These are phyloP conservation scores for Listronotus oregonensis DNA, from an alignment of 1,140 invertebrate genomes.

Conservation along the genomic window DNA sequence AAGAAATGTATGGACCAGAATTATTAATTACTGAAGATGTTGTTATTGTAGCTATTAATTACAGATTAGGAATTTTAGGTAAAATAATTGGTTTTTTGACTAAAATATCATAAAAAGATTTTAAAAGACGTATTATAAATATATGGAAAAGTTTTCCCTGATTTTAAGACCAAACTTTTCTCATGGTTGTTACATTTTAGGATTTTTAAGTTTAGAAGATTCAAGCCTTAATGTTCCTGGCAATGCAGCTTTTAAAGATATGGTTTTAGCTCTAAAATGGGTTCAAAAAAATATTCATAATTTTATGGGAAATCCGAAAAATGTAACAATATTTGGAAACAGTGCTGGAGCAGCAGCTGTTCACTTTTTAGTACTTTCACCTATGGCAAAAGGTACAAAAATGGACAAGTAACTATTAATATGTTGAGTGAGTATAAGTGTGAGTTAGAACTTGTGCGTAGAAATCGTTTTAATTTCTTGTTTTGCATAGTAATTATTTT, in stretches of 20 bases:
- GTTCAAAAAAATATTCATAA: constrained; percentile 60
- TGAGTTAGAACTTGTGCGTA: too few species aligned
- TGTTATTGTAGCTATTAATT: constrained; percentile 36
- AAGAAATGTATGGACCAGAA: constrained; percentile 31
- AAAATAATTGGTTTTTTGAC: constrained; percentile 4
- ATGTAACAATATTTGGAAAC: constrained; percentile 60
- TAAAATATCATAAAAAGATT: too few species aligned
- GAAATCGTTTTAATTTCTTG: too few species aligned
- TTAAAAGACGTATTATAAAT: too few species aligned
- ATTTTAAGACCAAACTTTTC: too few species aligned
- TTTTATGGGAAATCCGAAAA: constrained; percentile 60
- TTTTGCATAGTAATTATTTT: too few species aligned
- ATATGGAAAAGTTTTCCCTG: too few species aligned
- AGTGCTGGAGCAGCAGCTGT: constrained; percentile 58
- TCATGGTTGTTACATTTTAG: constrained; percentile 19
- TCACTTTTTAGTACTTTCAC: constrained; percentile 49
- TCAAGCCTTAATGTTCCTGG: constrained; percentile 58
- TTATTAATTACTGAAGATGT: constrained; percentile 31
- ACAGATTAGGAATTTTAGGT: constrained; percentile 38
- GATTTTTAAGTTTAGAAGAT: constrained; percentile 51
- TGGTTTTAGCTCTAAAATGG: constrained; percentile 64
- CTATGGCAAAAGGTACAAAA: constrained; percentile 46
- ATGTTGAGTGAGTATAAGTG: too few species aligned
- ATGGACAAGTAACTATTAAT: too few species aligned
- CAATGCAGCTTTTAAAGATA: constrained; percentile 68